Evolutionary conservation across 2,888 invertebrate species (phyloP).

Genomic region (Rhogogaster chlorosoma): DNA sequence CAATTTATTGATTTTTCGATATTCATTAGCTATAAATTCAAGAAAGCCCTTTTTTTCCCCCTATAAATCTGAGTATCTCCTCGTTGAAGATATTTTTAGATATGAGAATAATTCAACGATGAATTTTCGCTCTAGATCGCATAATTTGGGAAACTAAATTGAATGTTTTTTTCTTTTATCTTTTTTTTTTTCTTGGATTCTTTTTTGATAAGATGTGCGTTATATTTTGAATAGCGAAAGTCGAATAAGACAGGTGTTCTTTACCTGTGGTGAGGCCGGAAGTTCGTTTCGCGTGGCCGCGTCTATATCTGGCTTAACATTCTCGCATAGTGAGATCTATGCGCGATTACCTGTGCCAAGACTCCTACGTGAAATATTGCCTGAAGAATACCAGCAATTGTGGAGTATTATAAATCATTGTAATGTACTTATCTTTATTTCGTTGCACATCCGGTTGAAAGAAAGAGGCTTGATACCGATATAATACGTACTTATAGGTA

Average conservation of each 20-base stretch:
- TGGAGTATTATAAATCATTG: slow-evolving; percentile 44
- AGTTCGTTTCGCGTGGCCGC: slow-evolving; percentile 45
- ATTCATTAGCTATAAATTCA: too few relatives aligned
- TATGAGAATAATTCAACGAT: neutral
- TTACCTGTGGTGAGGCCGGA: slow-evolving; percentile 41
- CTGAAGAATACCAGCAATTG: slow-evolving; percentile 28
- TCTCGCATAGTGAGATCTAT: slow-evolving; percentile 40
- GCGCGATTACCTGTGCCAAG: slow-evolving; percentile 48
- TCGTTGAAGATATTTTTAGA: neutral
- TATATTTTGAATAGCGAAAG: slow-evolving; percentile 8
- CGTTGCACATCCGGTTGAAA: slow-evolving; percentile 26
- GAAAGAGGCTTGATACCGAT: neutral
- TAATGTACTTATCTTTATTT: slow-evolving; percentile 34
- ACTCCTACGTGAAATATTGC: slow-evolving; percentile 39
- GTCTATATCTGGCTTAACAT: slow-evolving; percentile 48
- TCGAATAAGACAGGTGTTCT: slow-evolving; percentile 39
- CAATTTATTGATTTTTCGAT: too few relatives aligned
- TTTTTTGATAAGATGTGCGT: neutral
- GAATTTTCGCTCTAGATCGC: neutral
- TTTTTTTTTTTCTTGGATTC: neutral
- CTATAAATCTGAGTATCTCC: neutral
- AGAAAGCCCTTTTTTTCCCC: neutral
- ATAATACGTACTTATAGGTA: neutral
- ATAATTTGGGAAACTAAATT: neutral
- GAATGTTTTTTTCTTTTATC: neutral